phyloP scores from a whole-genome alignment of 2,888 invertebrate species.

The Conomelus anceps region DNA sequence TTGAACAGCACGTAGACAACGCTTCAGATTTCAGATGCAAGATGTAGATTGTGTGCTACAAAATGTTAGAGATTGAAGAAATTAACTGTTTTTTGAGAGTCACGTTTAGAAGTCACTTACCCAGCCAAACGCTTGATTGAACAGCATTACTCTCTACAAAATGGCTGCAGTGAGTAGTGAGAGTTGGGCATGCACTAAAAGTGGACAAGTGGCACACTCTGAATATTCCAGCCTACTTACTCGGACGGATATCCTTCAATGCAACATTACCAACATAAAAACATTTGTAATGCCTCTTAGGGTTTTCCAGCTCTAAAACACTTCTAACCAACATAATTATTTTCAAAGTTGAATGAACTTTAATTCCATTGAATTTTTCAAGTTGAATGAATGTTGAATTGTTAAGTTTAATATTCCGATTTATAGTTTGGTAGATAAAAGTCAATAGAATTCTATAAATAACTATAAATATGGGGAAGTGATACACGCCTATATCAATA shows the following conservation, averaged over 20 bases:
- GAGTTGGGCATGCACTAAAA: not conserved
- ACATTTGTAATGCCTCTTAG: not conserved
- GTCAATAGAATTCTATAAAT: no score
- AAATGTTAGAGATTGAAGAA: not conserved
- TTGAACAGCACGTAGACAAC: no score
- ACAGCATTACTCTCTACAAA: not conserved
- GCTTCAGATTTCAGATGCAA: no score
- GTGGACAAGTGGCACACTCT: not conserved
- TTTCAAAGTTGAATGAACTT: no score
- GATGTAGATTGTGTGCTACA: no score
- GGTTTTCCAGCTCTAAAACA: not conserved
- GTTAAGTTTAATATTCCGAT: no score
- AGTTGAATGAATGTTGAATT: no score
- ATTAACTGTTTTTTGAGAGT: not conserved
- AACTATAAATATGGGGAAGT: no score
- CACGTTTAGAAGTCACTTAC: not conserved
- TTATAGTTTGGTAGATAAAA: no score
- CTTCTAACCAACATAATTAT: not conserved
- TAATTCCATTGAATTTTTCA: no score
- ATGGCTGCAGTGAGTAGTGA: not conserved
- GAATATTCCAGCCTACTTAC: not conserved
- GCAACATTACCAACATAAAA: not conserved
- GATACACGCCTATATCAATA: no score
- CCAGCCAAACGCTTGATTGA: not conserved
- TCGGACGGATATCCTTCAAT: not conserved